Conservation (phyloP, 2,797 vertebrate species). For the Anguilla pacifica region DNA sequence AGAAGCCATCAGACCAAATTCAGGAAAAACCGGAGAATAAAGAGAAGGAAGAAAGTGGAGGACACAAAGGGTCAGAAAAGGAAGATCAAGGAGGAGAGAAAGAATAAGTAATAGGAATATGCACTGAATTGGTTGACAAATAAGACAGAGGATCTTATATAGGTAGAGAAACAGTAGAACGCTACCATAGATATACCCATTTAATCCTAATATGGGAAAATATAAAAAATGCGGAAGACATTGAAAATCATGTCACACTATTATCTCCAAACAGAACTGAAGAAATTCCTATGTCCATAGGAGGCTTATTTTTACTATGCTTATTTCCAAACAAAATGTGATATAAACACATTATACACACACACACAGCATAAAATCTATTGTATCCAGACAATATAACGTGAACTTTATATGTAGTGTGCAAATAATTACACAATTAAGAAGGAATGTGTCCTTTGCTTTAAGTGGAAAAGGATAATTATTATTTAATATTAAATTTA, state of each 20-base stretch:
- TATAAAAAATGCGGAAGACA: neutral
- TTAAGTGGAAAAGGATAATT: neutral
- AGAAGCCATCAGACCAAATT: constrained; percentile 29
- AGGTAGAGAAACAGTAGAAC: constrained; percentile 39
- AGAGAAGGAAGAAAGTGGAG: neutral
- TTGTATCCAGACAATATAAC: neutral
- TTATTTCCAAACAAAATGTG: neutral
- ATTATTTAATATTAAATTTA: neutral
- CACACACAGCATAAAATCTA: neutral
- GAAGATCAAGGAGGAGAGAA: neutral
- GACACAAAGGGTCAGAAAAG: neutral
- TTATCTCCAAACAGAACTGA: neutral
- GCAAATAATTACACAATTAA: neutral
- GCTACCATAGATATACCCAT: neutral
- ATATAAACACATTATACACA: neutral
- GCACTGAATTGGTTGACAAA: neutral
- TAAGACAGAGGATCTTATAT: constrained; percentile 24
- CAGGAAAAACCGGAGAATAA: constrained; percentile 26
- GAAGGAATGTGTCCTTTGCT: neutral
- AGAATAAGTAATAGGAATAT: constrained; percentile 11
- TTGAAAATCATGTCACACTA: neutral
- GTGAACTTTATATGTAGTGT: constrained; percentile 1
- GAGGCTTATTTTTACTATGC: neutral
- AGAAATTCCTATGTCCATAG: neutral
- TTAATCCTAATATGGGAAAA: neutral